Conservation (phyloP, 2,888 invertebrate genomes). For the Phortica okadai region DNA sequence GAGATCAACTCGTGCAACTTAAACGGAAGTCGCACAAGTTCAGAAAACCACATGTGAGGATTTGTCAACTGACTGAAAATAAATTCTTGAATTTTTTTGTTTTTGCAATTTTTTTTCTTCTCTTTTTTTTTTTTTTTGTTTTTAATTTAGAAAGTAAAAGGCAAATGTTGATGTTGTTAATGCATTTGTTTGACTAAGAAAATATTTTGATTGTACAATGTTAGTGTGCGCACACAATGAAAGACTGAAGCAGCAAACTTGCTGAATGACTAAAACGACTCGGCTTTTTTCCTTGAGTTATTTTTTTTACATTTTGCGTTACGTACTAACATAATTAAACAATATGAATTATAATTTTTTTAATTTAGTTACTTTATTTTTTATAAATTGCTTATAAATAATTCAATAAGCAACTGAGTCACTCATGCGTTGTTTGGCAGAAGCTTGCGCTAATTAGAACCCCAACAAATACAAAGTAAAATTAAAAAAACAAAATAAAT, state of each 20-base stretch:
- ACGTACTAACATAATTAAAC: slow-evolving; percentile 20
- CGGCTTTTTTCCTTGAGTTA: slow-evolving; percentile 10
- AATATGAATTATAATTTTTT: slow-evolving; percentile 18
- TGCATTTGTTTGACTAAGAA: neutral
- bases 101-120: neutral
- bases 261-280: neutral
- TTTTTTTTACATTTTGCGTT: slow-evolving; percentile 9
- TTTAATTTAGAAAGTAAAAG: slow-evolving; percentile 25
- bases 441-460: neutral
- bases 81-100: neutral
- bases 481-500: neutral
- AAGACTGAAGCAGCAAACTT: slow-evolving; percentile 31
- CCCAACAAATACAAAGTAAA: neutral
- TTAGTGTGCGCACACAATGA: slow-evolving; percentile 7
- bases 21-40: slow-evolving; percentile 11
- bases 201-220: too few species aligned
- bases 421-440: slow-evolving; percentile 39
- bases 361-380: neutral
- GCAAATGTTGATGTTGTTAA: slow-evolving; percentile 16
- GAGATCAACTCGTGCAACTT: neutral
- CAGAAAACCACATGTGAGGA: neutral
- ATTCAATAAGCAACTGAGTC: slow-evolving; percentile 34
- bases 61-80: slow-evolving; percentile 19
- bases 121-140: too few species aligned
- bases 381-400: slow-evolving; percentile 18